Percentiles rank a stretch among this genome's conserved stretches.
Conservation (phyloP, 2,113 vertebrate genomes). For the Tetraodon nigroviridis region DNA sequence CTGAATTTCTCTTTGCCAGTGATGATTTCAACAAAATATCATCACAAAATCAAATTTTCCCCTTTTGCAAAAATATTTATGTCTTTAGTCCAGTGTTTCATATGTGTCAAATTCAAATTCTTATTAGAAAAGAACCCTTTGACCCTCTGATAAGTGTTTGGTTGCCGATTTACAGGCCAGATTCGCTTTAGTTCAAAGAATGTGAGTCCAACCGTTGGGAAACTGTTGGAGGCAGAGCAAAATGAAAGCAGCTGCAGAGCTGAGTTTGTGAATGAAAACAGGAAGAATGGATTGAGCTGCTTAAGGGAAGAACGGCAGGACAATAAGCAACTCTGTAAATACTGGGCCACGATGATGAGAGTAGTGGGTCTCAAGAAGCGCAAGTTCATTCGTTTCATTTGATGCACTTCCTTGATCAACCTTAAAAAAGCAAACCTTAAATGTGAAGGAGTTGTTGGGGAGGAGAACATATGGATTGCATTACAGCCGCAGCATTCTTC, state of each 20-base stretch:
- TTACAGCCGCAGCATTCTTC: constrained; percentile 11
- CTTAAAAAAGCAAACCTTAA: constrained; percentile 1
- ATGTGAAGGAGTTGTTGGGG: neutral
- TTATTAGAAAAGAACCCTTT: no score
- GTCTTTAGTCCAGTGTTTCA: no score
- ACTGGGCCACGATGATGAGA: constrained; percentile 22
- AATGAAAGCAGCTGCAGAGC: constrained; percentile 56
- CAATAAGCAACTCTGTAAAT: constrained; percentile 58
- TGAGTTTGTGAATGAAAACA: constrained; percentile 62
- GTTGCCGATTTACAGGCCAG: no score
- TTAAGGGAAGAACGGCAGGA: constrained; percentile 40
- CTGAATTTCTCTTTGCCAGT: no score
- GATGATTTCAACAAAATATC: no score
- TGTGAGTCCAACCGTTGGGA: constrained; percentile 9
- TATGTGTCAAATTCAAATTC: no score
- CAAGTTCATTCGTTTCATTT: constrained; percentile 8
- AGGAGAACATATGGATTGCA: constrained; percentile 27
- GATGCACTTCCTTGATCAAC: constrained; percentile 13
- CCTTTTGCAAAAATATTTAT: no score
- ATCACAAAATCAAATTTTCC: no score
- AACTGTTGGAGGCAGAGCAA: constrained; percentile 15
- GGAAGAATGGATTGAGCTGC: constrained; percentile 53
- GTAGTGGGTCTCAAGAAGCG: constrained; percentile 1
- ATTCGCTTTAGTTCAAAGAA: constrained; percentile 12
- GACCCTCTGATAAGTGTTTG: neutral